Evolutionary conservation across 2,888 invertebrate genomes (phyloP), one percentile per base, ranked within the genome.

Genomic region (Amiota mariae): DNA sequence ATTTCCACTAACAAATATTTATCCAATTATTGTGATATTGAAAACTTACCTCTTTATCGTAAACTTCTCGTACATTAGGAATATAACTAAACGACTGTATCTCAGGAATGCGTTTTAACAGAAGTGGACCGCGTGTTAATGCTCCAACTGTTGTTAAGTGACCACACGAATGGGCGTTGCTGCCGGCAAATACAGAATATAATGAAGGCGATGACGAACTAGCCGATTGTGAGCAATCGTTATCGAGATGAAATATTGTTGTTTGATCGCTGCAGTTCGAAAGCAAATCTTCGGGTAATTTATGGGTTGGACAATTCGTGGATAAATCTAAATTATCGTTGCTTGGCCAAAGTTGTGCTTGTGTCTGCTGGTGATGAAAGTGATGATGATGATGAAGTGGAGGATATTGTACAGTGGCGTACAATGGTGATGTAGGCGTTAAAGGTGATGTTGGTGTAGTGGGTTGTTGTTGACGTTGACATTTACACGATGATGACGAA

Each of bases 1-100:
- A 24, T 2, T 24, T 24, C 2, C 24, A 24, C 24, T 24, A 24
- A 3, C 2, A 24, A 24, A 0, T 36, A 36, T 36, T 36, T 36
- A 36, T 1, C 36, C 6, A 36, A 36, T 4, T 36, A 36, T 36
- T 36, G 36, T 6, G 36, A 6, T 36, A 6, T 36, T 36, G 24
- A 46, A 2, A 15, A 86, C 87, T 84, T 77, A 89, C 89, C 85
- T 87, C 85, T 78, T 83, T 87, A 49, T 84, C 79, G 73, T 76
- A 78, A 48, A 77, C 77, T 56, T 82, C 78, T 73, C 82, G 81
- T 73, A 79, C 87, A 85, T 88, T 82, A 72, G 77, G 77, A 70
- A 80, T 78, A 76, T 81, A 85, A 71, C 85, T 85, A 73, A 87
- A 87, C n/a, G 88, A 85, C 75, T 87, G 87, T 67, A 85, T 85